A percentile compares a stretch with the other conserved stretches of the same genome.
Conservation (phyloP, 64 coral and sea anemone genomes). For the Stichodactyla helianthus region DNA sequence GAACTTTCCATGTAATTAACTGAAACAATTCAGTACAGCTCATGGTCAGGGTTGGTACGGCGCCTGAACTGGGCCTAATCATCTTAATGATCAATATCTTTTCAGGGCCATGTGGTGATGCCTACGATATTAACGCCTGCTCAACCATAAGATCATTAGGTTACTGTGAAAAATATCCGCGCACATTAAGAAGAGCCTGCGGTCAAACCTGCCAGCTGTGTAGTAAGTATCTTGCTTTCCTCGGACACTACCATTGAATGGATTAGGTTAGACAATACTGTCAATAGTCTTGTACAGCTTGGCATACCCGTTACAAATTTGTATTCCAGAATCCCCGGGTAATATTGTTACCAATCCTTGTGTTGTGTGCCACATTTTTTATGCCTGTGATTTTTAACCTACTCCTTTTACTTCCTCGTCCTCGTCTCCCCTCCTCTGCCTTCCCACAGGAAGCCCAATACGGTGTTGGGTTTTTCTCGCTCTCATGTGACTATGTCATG, state of each 20-base stretch:
- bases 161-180: conserved; percentile 47
- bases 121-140: conserved; percentile 34
- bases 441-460: neutral
- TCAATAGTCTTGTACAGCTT: neutral
- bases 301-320: too few relatives aligned
- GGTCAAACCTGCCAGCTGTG: conserved; percentile 62
- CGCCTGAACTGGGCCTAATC: neutral
- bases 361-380: too few relatives aligned
- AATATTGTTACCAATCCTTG: too few relatives aligned
- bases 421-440: too few relatives aligned
- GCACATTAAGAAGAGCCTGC: conserved; percentile 48
- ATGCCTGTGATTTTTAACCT: too few relatives aligned
- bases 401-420: too few relatives aligned
- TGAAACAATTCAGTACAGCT: too few relatives aligned
- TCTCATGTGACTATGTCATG: too few relatives aligned
- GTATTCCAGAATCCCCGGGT: too few relatives aligned
- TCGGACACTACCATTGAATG: neutral
- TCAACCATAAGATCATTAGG: conserved; percentile 16
- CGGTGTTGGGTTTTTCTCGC: too few relatives aligned
- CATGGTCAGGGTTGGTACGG: neutral
- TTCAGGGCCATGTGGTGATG: conserved; percentile 36
- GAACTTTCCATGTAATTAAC: too few relatives aligned
- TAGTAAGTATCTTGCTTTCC: conserved; percentile 19
- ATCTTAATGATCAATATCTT: neutral
- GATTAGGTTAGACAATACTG: neutral